Conservation (phyloP, 2,113 vertebrate genomes). For the Abramis brama region DNA sequence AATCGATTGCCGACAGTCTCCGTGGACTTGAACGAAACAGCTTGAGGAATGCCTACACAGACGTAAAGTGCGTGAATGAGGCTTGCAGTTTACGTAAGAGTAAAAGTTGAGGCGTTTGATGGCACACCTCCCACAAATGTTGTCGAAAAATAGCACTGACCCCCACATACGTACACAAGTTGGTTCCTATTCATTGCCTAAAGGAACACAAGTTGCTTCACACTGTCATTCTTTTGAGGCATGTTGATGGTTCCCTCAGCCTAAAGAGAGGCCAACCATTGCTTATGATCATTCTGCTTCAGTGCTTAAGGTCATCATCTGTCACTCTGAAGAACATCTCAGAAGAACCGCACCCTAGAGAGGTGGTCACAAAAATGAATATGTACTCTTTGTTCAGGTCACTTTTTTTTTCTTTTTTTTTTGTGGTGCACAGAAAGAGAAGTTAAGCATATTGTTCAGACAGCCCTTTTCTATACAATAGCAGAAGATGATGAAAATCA, state of each 20-base stretch:
- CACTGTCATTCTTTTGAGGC: conserved; percentile 54
- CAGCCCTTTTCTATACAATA: not conserved
- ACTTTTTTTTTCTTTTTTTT: too few relatives aligned
- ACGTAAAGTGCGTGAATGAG: not conserved
- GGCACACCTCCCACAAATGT: conserved; percentile 23
- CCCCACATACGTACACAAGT: not conserved
- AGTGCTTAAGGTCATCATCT: conserved; percentile 14
- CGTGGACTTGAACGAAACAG: conserved; percentile 12
- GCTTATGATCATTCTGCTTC: conserved; percentile 28
- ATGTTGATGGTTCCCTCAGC: conserved; percentile 46
- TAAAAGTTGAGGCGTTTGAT: not conserved
- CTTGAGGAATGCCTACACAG: not conserved
- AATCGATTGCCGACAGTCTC: conserved; percentile 30
- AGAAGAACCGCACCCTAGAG: conserved; percentile 22
- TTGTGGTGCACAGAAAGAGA: not conserved
- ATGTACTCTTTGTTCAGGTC: not conserved
- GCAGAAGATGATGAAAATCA: not conserved
- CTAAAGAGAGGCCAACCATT: conserved; percentile 19
- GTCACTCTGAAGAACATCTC: conserved; percentile 26
- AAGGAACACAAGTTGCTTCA: conserved; percentile 21
- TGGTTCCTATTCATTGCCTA: conserved; percentile 11
- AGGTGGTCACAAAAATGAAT: not conserved
- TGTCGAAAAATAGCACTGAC: not conserved
- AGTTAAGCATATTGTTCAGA: not conserved
- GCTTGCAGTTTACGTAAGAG: not conserved